Conservation (phyloP, 2,113 vertebrate species). For the Syngnathoides biaculeatus region DNA sequence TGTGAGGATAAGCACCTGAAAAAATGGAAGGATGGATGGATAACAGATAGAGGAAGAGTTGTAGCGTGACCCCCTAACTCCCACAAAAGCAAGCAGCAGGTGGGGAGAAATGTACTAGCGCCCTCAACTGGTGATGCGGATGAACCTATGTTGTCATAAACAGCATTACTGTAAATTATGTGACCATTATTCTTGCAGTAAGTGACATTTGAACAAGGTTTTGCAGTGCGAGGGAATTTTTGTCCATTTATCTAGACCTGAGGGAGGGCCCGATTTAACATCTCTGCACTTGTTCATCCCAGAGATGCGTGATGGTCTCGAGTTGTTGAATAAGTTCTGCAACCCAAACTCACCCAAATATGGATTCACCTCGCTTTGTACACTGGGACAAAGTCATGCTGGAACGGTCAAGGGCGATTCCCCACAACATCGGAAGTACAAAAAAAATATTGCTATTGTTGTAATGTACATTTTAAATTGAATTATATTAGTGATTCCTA, state of each 20-base stretch:
- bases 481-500: too few species aligned
- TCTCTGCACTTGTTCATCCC: background rate
- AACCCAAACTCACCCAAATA: background rate
- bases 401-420: background rate
- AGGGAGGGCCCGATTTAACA: background rate
- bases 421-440: background rate
- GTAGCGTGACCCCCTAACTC: background rate
- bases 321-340: background rate
- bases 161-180: too few species aligned
- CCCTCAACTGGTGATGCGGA: slow-evolving; percentile 54
- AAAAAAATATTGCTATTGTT: background rate
- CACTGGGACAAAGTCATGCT: background rate
- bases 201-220: background rate
- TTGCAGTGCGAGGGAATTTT: background rate
- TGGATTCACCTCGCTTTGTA: too few species aligned
- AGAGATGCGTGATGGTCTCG: background rate
- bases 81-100: background rate
- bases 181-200: background rate
- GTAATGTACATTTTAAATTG: too few species aligned
- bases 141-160: background rate
- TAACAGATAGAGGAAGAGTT: background rate
- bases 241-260: background rate
- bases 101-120: slow-evolving; percentile 34
- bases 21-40: too few species aligned
- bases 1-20: too few species aligned